Conservation (phyloP, 2,113 vertebrate species). For the Cariama cristata region DNA sequence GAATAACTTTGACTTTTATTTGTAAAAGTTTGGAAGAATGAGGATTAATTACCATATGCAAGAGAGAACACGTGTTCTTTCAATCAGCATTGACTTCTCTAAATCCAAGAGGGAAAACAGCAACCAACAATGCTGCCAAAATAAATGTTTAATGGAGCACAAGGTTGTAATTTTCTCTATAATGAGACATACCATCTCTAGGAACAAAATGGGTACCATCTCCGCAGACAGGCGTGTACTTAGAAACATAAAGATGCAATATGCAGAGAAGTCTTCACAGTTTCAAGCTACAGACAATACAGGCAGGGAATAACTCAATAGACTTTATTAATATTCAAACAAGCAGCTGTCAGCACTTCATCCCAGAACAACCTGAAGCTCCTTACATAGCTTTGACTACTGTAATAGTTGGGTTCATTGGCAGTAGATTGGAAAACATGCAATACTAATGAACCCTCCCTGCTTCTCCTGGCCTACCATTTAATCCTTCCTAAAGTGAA, state of each 20-base stretch:
- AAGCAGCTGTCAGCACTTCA: slow-evolving; percentile 55
- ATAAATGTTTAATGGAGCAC: slow-evolving; percentile 42
- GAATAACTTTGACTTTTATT: slow-evolving; percentile 6
- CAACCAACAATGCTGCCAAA: slow-evolving; percentile 46
- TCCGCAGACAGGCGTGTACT: neutral
- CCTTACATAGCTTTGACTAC: slow-evolving; percentile 7
- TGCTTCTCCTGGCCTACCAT: slow-evolving; percentile 1
- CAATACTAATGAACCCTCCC: slow-evolving; percentile 5
- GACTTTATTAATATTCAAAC: slow-evolving; percentile 59
- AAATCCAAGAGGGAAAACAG: neutral
- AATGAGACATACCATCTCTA: neutral
- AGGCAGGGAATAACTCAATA: slow-evolving; percentile 24
- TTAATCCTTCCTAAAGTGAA: slow-evolving; percentile 42
- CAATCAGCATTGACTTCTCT: slow-evolving; percentile 38
- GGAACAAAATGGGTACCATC: slow-evolving; percentile 3
- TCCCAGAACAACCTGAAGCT: neutral
- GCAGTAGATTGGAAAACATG: slow-evolving; percentile 8
- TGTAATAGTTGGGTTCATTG: neutral
- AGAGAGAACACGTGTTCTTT: neutral
- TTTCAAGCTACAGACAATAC: slow-evolving; percentile 18
- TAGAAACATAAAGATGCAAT: neutral
- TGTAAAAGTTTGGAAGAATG: slow-evolving; percentile 5
- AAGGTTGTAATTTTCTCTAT: slow-evolving; percentile 36
- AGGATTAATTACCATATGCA: neutral
- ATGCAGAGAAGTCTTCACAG: neutral